Percentiles rank a stretch among this genome's conserved stretches.
Evolutionary conservation across 2,888 invertebrate species (phyloP).

Genomic region (Pseudococcus viburni): DNA sequence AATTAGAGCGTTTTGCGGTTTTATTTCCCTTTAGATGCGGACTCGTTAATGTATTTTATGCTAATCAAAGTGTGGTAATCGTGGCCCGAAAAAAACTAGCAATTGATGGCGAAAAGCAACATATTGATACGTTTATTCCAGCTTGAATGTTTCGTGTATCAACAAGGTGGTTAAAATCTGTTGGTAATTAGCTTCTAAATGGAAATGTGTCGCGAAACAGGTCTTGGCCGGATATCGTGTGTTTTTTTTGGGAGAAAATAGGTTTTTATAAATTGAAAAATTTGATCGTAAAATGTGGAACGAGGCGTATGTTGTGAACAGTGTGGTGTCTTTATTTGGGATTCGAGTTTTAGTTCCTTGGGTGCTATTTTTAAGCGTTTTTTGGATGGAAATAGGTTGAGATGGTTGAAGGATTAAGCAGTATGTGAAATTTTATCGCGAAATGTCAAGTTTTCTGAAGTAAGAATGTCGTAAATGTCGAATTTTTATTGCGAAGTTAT

Average conservation of each 20-base stretch:
- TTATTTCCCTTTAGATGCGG: neutral
- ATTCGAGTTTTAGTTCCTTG: neutral
- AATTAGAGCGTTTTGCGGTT: slow-evolving; percentile 24
- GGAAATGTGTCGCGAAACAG: neutral
- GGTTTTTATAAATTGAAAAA: neutral
- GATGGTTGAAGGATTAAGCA: too few species aligned
- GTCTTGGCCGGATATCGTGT: neutral
- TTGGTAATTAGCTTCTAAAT: neutral
- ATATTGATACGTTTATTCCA: neutral
- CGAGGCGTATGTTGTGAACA: neutral
- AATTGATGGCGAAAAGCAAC: neutral
- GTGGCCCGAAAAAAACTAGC: neutral
- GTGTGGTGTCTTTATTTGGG: neutral
- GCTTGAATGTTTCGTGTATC: neutral
- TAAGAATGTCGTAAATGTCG: too few species aligned
- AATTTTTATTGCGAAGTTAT: too few species aligned
- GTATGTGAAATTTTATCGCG: too few species aligned
- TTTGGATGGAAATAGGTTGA: too few species aligned
- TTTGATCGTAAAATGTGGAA: neutral
- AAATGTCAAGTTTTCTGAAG: too few species aligned
- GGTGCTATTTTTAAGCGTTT: too few species aligned
- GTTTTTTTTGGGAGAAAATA: neutral
- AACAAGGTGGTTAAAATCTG: neutral
- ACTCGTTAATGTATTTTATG: slow-evolving; percentile 24
- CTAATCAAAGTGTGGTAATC: slow-evolving; percentile 8